phyloP scores from a whole-genome alignment of 2,113 vertebrate species.

The Theristicus caerulescens region DNA sequence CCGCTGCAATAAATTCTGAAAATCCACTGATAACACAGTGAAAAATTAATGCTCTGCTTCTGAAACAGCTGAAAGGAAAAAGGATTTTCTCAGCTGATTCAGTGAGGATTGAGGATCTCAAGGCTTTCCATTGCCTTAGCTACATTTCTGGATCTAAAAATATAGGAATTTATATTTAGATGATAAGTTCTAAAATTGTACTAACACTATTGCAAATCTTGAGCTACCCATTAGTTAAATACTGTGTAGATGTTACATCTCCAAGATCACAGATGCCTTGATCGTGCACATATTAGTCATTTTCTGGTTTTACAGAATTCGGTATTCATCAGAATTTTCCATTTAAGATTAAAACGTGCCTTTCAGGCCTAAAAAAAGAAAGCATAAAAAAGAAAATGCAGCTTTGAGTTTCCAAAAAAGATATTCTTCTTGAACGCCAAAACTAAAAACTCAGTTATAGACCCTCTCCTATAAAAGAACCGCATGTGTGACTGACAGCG shows the following conservation, averaged over 20 bases:
- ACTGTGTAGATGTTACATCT: neutral
- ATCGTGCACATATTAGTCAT: fast-evolving
- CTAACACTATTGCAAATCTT: neutral
- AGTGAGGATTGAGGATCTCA: neutral
- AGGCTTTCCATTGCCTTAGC: neutral
- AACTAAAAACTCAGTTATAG: neutral
- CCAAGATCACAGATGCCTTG: neutral
- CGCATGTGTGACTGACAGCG: fast-evolving
- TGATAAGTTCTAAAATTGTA: neutral
- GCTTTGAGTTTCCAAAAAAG: neutral
- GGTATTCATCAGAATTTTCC: neutral
- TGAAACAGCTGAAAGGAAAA: neutral
- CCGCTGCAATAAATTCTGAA: neutral
- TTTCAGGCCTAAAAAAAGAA: neutral
- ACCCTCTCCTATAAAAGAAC: neutral
- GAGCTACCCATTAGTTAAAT: neutral
- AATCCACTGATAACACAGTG: neutral
- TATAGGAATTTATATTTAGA: neutral
- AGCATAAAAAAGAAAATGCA: neutral
- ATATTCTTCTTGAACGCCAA: neutral
- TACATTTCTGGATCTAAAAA: neutral
- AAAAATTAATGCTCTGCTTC: neutral
- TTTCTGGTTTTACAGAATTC: neutral
- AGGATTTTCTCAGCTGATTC: neutral
- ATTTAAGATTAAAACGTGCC: neutral